phyloP scores from a whole-genome alignment of 2,113 vertebrate genomes.

The Pluvianellus socialis region DNA sequence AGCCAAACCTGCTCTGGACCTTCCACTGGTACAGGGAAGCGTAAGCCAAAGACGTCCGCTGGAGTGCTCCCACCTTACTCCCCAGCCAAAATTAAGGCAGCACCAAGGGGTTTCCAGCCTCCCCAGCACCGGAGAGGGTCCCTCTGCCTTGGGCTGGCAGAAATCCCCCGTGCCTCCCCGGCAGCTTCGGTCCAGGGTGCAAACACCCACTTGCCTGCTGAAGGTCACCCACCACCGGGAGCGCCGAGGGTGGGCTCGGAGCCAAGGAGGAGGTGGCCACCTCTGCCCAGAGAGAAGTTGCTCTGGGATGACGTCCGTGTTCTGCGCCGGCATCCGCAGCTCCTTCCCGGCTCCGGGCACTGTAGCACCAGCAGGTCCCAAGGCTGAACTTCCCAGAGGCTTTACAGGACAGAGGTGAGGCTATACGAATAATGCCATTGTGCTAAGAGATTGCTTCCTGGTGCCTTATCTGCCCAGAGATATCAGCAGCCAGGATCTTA shows the following conservation, averaged over 20 bases:
- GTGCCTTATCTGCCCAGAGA: conserved; percentile 40
- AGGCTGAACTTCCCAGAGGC: background rate
- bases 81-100: fast-evolving
- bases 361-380: fast-evolving
- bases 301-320: fast-evolving
- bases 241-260: fast-evolving
- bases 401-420: background rate
- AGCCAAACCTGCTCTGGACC: background rate
- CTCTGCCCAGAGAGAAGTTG: too few relatives aligned
- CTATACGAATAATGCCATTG: background rate
- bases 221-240: fast-evolving
- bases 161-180: fast-evolving
- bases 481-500: conserved; percentile 53
- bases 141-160: background rate
- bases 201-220: background rate
- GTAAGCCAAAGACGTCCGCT: fast-evolving
- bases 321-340: background rate
- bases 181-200: fast-evolving
- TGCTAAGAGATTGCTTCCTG: background rate
- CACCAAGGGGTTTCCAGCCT: background rate
- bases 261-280: fast-evolving
- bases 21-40: too few relatives aligned
- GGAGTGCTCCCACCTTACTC: fast-evolving
- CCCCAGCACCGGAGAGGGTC: fast-evolving
- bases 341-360: background rate